phyloP scores from a whole-genome alignment of 2,113 vertebrate species.

The Tiliqua scincoides region DNA sequence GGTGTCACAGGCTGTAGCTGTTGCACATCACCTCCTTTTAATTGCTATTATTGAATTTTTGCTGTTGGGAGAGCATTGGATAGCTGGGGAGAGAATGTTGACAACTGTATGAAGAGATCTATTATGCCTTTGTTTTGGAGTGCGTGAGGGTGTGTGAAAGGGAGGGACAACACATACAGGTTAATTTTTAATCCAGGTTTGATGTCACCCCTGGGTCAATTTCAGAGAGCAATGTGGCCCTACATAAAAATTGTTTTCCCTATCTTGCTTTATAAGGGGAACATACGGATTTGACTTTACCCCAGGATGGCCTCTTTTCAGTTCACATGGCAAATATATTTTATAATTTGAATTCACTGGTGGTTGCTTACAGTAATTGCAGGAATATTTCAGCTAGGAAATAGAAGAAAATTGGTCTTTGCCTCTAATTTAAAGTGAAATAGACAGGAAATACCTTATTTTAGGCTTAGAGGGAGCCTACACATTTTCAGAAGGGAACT shows the following conservation, averaged over 20 bases:
- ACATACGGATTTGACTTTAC: background rate
- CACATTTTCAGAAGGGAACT: slow-evolving; percentile 51
- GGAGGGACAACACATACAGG: background rate
- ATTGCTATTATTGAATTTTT: background rate
- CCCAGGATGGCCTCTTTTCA: slow-evolving; percentile 8
- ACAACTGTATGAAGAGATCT: background rate
- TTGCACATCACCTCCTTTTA: background rate
- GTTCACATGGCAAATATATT: slow-evolving; percentile 40
- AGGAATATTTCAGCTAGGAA: slow-evolving; percentile 59
- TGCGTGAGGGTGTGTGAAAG: background rate
- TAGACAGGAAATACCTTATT: slow-evolving; percentile 67
- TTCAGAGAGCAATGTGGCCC: background rate
- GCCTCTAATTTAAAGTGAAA: slow-evolving; percentile 65
- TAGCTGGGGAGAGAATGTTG: background rate
- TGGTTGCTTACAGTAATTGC: slow-evolving; percentile 24
- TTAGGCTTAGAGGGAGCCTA: slow-evolving; percentile 56
- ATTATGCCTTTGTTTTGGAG: background rate
- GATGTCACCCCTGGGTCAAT: background rate
- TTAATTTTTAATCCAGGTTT: no score
- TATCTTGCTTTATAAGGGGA: background rate
- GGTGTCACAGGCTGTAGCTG: background rate
- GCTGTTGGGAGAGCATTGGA: background rate
- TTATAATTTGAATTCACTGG: slow-evolving; percentile 26
- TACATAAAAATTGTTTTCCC: background rate
- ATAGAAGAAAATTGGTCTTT: slow-evolving; percentile 55